A percentile compares a stretch with the other conserved stretches of the same genome.
Evolutionary conservation across 2,888 invertebrate genomes (phyloP).

Genomic region (Pediacus dermestoides): DNA sequence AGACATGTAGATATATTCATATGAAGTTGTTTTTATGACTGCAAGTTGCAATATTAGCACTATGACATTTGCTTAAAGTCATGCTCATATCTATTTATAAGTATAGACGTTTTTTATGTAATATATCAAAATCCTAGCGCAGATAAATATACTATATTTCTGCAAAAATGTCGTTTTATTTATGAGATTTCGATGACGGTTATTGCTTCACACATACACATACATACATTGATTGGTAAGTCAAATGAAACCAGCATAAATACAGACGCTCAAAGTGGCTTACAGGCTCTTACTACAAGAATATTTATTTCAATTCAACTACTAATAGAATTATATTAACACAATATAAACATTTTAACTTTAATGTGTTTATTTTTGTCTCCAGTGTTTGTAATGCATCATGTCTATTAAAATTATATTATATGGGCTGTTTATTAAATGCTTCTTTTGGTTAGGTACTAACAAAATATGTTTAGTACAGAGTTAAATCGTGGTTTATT

Average conservation of each 20-base stretch:
- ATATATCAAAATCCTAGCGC: constrained; percentile 28
- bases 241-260: constrained; percentile 1
- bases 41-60: constrained; percentile 25
- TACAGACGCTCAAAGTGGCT: too few species aligned
- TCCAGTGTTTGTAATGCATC: too few species aligned
- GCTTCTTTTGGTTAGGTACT: too few species aligned
- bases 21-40: constrained; percentile 22
- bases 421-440: too few species aligned
- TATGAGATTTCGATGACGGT: constrained; percentile 15
- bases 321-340: too few species aligned
- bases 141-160: constrained; percentile 27
- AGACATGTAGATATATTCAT: constrained; percentile 15
- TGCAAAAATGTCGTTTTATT: constrained; percentile 27
- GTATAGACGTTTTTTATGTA: constrained; percentile 28
- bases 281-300: too few species aligned
- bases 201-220: neutral
- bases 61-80: constrained; percentile 27
- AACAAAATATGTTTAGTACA: too few species aligned
- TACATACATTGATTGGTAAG: constrained; percentile 1
- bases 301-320: too few species aligned
- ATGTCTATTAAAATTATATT: too few species aligned
- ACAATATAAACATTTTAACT: too few species aligned
- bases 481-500: too few species aligned
- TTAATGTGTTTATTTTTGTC: too few species aligned
- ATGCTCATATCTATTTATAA: constrained; percentile 29